Evolutionary conservation across 2,888 invertebrate species (phyloP), one percentile per base, ranked within the genome.

Genomic region (Orthosia gracilis): DNA sequence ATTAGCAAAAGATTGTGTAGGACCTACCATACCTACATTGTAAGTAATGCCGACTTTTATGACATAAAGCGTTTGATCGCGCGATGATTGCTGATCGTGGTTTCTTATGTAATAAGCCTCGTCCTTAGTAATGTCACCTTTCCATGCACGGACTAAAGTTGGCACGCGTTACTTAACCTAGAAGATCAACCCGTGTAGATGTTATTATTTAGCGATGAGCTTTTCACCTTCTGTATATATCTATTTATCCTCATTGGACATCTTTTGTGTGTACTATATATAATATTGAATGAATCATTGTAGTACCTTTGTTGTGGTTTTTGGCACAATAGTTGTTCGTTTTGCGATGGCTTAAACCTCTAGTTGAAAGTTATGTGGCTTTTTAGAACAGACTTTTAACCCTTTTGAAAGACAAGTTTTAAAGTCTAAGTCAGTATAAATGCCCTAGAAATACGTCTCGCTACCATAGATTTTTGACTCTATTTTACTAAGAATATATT

Each of bases 271-370:
- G 18, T 50, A 23, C 40, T 40, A 40, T 7, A 45, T 1, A 54
- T 49, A 49, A 40, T 49, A 71, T 49, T 40, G 21, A 45, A 55
- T 12, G 11, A 76, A 57, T 31, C 1, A 62, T 73, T 71, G 61
- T 2, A 50, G 9, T 62, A 13, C 13, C 21, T 80, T 80, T 80
- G 45, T 73, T 31, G 80, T 18, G 76, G 80, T 57, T 73, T 45
- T 2, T 40, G 4, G 12, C 11, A 57, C 21, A 50, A 55, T 73
- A 80, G 49, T 73, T 45, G 7, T 26, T 40, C 12, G 7, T 59
- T 73, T 79, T n/a, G 13, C 18, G 11, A 13, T 40, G 69, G 7
- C 4, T 50, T 13, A 40, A 40, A 1, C 40, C 7, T 13, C 40
- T 9, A 3, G 13, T n/a, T 40, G 50, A 23, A 50, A 45, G 7